A percentile compares a stretch with the other conserved stretches of the same genome.
Conservation (phyloP, 2,797 vertebrate species). For the Buceros bicornis region DNA sequence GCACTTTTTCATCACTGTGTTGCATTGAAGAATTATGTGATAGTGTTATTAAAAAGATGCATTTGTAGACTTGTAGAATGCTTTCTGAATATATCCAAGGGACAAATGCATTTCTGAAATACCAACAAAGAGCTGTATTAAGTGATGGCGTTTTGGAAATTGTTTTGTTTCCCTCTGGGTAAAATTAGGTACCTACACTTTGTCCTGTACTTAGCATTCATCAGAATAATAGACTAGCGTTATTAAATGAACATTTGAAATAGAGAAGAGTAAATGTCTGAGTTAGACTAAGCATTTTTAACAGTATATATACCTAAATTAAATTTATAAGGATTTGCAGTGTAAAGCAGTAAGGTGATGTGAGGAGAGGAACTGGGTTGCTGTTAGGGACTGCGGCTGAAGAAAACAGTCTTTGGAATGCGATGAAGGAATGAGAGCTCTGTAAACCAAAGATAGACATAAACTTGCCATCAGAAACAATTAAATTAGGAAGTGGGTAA, state of each 20-base stretch:
- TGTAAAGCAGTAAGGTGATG: not conserved
- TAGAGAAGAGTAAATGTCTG: slow-evolving; percentile 41
- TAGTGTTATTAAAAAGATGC: slow-evolving; percentile 76
- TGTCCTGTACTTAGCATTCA: slow-evolving; percentile 68
- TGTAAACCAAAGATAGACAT: not conserved
- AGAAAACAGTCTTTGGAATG: not conserved
- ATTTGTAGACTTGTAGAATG: slow-evolving; percentile 66
- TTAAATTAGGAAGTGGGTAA: not conserved
- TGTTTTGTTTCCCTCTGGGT: slow-evolving; percentile 77
- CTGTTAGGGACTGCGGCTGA: not conserved
- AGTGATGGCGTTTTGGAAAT: slow-evolving; percentile 77
- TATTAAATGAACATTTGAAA: slow-evolving; percentile 76
- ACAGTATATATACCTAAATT: slow-evolving; percentile 47
- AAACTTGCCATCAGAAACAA: not conserved
- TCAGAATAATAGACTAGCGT: slow-evolving; percentile 72
- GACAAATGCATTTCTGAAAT: slow-evolving; percentile 77
- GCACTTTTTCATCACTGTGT: slow-evolving; percentile 66
- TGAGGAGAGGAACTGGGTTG: not conserved
- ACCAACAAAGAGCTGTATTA: slow-evolving; percentile 75
- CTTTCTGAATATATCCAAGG: slow-evolving; percentile 79
- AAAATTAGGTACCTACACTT: slow-evolving; percentile 60
- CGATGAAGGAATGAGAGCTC: not conserved
- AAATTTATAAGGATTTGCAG: not conserved
- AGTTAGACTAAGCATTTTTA: slow-evolving; percentile 48
- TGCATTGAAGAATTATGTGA: slow-evolving; percentile 70